A percentile compares a stretch with the other conserved stretches of the same genome.
Conservation (phyloP, 2,113 vertebrate species). For the Epinephelus lanceolatus region DNA sequence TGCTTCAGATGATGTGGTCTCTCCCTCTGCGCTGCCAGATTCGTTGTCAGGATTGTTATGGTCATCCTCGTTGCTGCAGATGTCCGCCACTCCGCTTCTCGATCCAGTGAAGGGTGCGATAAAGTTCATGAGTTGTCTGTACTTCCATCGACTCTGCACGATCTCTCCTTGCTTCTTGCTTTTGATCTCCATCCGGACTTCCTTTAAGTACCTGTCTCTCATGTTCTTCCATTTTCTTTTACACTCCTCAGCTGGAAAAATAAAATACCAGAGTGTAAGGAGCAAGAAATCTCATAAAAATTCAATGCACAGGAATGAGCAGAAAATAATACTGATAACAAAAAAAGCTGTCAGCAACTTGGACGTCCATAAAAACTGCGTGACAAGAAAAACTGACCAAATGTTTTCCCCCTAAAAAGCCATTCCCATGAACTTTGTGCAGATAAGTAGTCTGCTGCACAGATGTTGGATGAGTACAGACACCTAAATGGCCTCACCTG, state of each 20-base stretch:
- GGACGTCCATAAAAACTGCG: background rate
- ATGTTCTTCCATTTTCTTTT: constrained; percentile 84
- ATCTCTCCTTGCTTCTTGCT: constrained; percentile 75
- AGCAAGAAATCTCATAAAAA: background rate
- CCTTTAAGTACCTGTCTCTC: constrained; percentile 83
- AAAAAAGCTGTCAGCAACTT: background rate
- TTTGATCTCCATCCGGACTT: constrained; percentile 77
- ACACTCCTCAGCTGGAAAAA: constrained; percentile 77
- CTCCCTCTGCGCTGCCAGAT: constrained; percentile 51
- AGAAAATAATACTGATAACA: background rate
- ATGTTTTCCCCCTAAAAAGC: background rate
- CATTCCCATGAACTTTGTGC: background rate
- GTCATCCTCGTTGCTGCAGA: constrained; percentile 57
- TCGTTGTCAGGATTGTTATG: constrained; percentile 59
- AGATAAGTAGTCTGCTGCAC: background rate
- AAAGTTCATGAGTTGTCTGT: constrained; percentile 79
- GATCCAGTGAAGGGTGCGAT: constrained; percentile 78
- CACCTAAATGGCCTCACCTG: background rate
- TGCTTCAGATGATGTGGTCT: constrained; percentile 31
- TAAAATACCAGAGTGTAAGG: constrained; percentile 14
- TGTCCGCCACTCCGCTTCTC: constrained; percentile 56
- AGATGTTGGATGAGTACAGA: background rate
- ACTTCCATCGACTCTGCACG: constrained; percentile 75
- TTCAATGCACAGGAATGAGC: background rate
- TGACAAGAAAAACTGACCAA: background rate